Percentiles rank a stretch among this genome's conserved stretches.
These are phyloP conservation scores for Corynorhinus townsendii DNA, from an alignment of 2,113 vertebrate species.

Conservation along the genomic window DNA sequence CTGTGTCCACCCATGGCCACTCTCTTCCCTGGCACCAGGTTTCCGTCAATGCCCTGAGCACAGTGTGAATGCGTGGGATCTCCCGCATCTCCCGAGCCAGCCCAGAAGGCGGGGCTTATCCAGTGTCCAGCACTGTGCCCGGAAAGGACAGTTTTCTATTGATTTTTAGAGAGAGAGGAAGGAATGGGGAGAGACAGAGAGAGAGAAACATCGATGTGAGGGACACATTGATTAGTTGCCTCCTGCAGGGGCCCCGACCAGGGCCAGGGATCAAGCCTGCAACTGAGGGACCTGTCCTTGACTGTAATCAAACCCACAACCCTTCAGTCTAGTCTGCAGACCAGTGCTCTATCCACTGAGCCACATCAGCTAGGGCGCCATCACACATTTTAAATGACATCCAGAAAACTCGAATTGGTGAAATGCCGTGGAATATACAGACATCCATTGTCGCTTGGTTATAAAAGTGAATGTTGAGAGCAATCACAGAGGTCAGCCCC, in stretches of 20 bases:
- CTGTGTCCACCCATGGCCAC: too few species aligned
- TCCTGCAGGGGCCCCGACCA: too few species aligned
- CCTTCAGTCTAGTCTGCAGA: too few species aligned
- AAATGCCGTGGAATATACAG: accelerated
- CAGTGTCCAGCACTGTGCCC: not conserved
- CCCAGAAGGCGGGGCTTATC: not conserved
- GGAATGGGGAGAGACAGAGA: too few species aligned
- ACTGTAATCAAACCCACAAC: too few species aligned
- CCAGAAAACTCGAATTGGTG: not conserved
- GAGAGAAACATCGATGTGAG: too few species aligned
- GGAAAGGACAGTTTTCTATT: not conserved
- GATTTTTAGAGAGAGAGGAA: too few species aligned
- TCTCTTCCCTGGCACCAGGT: not conserved
- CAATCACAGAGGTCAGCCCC: too few species aligned
- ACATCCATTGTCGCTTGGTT: not conserved
- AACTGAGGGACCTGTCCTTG: too few species aligned
- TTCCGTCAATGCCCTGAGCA: not conserved
- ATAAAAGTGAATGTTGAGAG: not conserved
- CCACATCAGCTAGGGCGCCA: not conserved
- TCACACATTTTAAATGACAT: not conserved
- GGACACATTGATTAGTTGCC: too few species aligned
- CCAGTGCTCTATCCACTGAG: too few species aligned
- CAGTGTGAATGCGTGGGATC: accelerated
- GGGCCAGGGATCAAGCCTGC: too few species aligned
- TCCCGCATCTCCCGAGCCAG: not conserved